Evolutionary conservation across 2,888 invertebrate species (phyloP).

Genomic region (Icerya purchasi): DNA sequence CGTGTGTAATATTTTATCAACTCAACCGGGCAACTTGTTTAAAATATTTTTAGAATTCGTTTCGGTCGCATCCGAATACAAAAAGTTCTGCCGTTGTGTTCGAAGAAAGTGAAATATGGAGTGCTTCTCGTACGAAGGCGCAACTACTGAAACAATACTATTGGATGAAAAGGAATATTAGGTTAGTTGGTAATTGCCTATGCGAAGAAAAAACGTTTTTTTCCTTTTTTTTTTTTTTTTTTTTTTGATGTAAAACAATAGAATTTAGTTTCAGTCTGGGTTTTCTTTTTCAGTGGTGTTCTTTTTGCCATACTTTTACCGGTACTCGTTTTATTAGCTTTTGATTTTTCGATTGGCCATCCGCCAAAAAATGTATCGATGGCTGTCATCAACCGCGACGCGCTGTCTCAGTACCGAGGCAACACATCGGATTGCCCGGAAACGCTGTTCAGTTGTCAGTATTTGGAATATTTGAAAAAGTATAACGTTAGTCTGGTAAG

Average conservation of each 20-base stretch:
- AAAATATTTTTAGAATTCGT: too few species aligned
- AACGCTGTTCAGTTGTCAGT: background rate
- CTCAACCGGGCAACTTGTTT: too few species aligned
- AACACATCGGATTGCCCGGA: background rate
- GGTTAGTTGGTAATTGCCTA: too few species aligned
- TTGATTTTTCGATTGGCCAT: constrained; percentile 27
- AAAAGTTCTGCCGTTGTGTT: too few species aligned
- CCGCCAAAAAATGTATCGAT: constrained; percentile 24
- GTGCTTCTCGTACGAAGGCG: background rate
- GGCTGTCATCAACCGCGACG: constrained; percentile 27
- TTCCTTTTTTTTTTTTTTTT: too few species aligned
- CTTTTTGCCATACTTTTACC: constrained; percentile 29
- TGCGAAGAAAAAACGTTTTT: too few species aligned
- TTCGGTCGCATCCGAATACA: too few species aligned
- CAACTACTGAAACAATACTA: background rate
- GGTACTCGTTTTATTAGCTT: constrained; percentile 27
- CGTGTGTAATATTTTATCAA: too few species aligned
- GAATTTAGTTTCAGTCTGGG: too few species aligned
- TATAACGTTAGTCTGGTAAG: background rate
- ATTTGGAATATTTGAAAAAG: background rate
- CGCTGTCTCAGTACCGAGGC: too few species aligned
- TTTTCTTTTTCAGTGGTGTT: constrained; percentile 23
- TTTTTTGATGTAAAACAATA: too few species aligned
- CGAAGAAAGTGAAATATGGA: background rate
- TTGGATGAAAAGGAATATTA: background rate